These are phyloP conservation scores for Apotomis turbidana DNA, from an alignment of 2,888 invertebrate species.

Conservation along the genomic window DNA sequence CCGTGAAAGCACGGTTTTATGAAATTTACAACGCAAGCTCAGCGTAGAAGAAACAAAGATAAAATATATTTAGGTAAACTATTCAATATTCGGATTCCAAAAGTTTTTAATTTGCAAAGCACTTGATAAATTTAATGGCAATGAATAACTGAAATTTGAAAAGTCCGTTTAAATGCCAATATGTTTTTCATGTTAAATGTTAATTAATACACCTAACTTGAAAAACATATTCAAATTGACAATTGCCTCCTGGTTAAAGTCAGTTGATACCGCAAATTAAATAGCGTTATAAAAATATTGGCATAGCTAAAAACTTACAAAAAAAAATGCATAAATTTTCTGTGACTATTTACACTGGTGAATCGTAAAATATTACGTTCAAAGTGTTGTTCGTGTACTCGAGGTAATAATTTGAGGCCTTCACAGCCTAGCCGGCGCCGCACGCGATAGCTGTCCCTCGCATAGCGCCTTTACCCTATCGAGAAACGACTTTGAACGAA, in stretches of 20 bases:
- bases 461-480: conserved; percentile 39
- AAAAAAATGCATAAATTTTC: not conserved
- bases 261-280: not conserved
- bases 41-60: not conserved
- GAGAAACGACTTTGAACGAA: conserved; percentile 30
- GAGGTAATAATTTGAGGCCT: conserved; percentile 35
- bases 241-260: not conserved
- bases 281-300: not conserved
- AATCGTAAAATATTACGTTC: conserved; percentile 18
- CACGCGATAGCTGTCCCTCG: conserved; percentile 37
- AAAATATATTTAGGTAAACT: too few relatives aligned
- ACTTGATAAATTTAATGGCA: too few relatives aligned
- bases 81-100: too few relatives aligned
- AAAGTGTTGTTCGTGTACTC: conserved; percentile 15
- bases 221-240: not conserved
- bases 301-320: not conserved
- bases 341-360: not conserved
- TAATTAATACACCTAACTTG: too few relatives aligned
- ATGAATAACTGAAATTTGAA: too few relatives aligned
- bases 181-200: too few relatives aligned
- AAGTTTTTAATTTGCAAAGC: too few relatives aligned
- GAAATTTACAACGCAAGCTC: conserved; percentile 25
- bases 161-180: too few relatives aligned
- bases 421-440: conserved; percentile 36
- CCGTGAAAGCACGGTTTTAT: conserved; percentile 47